Conservation (phyloP, 2,797 vertebrate species). For the Psittacula echo region DNA sequence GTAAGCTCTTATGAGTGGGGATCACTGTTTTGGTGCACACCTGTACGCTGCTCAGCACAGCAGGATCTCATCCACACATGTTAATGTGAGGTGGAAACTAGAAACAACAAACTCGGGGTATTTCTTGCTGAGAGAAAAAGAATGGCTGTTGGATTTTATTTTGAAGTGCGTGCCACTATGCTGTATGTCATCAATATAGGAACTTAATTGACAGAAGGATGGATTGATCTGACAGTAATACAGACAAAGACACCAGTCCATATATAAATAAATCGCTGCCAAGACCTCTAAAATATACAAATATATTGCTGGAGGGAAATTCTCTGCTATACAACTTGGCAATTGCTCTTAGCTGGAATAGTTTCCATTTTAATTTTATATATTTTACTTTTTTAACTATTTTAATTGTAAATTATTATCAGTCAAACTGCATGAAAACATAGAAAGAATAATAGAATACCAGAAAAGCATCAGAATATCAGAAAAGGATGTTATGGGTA, state of each 20-base stretch:
- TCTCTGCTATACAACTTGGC: background rate
- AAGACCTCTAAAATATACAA: background rate
- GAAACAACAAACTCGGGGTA: background rate
- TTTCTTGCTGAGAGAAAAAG: background rate
- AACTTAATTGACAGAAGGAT: background rate
- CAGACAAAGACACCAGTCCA: background rate
- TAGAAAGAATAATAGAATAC: background rate
- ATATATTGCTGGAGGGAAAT: background rate
- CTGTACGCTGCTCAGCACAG: background rate
- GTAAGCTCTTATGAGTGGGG: background rate
- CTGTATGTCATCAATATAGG: background rate
- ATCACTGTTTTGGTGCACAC: background rate
- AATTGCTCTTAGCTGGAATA: background rate
- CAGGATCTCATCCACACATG: fast-evolving
- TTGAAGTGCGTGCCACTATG: background rate
- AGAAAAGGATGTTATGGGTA: background rate
- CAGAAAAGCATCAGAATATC: background rate
- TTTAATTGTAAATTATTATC: background rate
- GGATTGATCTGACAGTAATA: background rate
- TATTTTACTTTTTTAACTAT: background rate
- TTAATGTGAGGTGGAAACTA: fast-evolving
- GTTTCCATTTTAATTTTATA: background rate
- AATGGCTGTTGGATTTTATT: background rate
- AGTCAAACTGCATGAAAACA: background rate
- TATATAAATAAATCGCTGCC: background rate